phyloP scores from a whole-genome alignment of 2,888 invertebrate genomes.

The Enchytraeus crypticus region DNA sequence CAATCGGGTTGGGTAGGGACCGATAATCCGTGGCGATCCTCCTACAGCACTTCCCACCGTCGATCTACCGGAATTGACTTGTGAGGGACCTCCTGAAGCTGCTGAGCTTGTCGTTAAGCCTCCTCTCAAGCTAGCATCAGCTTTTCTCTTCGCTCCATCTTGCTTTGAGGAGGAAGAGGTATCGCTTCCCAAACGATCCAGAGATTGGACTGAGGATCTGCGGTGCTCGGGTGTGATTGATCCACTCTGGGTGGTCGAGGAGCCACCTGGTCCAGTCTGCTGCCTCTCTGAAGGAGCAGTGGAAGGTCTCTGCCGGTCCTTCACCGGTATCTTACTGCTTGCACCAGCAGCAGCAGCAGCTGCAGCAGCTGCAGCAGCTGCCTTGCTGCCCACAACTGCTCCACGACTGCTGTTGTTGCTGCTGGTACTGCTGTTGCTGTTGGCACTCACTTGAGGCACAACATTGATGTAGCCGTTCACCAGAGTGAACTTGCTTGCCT shows the following conservation, averaged over 20 bases:
- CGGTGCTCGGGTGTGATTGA: neutral
- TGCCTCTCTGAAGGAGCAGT: conserved; percentile 2
- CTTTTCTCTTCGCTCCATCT: no score
- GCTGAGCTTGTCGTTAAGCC: neutral
- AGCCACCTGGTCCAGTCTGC: neutral
- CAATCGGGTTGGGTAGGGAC: neutral
- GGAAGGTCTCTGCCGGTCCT: conserved; percentile 1
- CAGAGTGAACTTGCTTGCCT: neutral
- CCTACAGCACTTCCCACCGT: neutral
- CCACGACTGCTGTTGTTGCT: no score
- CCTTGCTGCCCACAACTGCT: neutral
- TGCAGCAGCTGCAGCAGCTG: neutral
- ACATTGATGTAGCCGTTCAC: neutral
- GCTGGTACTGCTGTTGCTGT: no score
- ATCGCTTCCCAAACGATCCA: neutral
- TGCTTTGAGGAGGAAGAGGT: no score
- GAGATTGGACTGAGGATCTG: neutral
- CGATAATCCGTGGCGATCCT: neutral
- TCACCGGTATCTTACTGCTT: neutral
- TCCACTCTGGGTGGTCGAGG: neutral
- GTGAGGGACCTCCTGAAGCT: neutral
- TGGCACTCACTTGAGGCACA: no score
- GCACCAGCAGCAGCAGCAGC: neutral
- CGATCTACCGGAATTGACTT: neutral
- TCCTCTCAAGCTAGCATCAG: neutral